A percentile compares a stretch with the other conserved stretches of the same genome.
These are phyloP conservation scores for Sarcophaga carnaria DNA, from an alignment of 2,888 invertebrate species.

Conservation along the genomic window DNA sequence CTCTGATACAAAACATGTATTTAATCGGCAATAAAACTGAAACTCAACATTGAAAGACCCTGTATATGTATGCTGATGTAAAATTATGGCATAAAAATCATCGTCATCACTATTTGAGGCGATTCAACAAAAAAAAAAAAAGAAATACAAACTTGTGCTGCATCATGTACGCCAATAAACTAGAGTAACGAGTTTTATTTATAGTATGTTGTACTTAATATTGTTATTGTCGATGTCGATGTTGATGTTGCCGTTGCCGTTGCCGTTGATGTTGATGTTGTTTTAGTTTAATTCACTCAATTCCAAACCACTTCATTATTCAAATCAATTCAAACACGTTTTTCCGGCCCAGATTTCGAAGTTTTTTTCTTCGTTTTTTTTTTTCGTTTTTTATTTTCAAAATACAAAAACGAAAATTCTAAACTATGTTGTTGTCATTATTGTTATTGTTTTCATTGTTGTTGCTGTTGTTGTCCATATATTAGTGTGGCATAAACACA, in stretches of 20 bases:
- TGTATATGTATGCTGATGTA: background rate
- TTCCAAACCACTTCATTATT: conserved; percentile 48
- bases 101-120: conserved; percentile 1
- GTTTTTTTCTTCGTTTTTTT: background rate
- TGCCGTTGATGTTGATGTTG: conserved; percentile 3
- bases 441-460: conserved; percentile 18
- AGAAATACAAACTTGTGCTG: conserved; percentile 15
- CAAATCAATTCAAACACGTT: conserved; percentile 64
- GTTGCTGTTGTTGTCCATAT: background rate
- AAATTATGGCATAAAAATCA: conserved; percentile 9
- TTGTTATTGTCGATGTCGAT: background rate
- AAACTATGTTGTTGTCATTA: conserved; percentile 38
- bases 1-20: too few species aligned
- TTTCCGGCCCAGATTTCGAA: conserved; percentile 66
- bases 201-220: conserved; percentile 3
- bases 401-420: conserved; percentile 22
- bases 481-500: conserved; percentile 24
- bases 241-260: conserved; percentile 37
- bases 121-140: conserved; percentile 7
- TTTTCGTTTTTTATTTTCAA: background rate
- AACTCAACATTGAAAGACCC: too few species aligned
- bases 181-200: conserved; percentile 52
- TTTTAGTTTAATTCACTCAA: conserved; percentile 63
- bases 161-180: conserved; percentile 42
- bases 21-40: too few species aligned